Evolutionary conservation across 2,888 invertebrate genomes (phyloP), one percentile per base, ranked within the genome.

Genomic region (Emmelina monodactyla): DNA sequence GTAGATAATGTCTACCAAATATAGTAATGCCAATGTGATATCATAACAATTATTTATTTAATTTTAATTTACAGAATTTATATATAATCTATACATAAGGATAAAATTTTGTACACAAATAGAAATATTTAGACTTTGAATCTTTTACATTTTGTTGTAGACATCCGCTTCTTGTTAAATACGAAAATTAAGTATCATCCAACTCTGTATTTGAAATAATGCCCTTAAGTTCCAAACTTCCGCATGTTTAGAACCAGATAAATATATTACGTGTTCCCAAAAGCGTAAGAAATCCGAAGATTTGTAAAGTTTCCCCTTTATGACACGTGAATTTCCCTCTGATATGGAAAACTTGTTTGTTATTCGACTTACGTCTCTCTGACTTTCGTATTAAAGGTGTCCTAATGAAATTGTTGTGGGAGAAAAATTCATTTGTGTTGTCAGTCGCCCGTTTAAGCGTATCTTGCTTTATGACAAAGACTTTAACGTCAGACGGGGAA

Each of bases 221-320:
- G 11, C 63, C 58, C 63, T 59, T 48, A 51, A 63, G 64, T 62
- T 58, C 59, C 57, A 54, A 70, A 69, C 58, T 73, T 72, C 64
- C 64, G 62, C 60, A 72, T 65, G 73, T 78, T 73, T 69, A 70
- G 61, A 65, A 72, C 66, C 59, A 66, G 75, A 78, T 78, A 78
- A 78, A 76, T 75, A 71, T 66, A 75, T 78, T 72, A 71, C 64
- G 64, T 70, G 66, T 62, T 65, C 62, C 67, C 66, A 66, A 71
- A 71, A 76, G 72, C 72, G 69, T 67, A 70, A 68, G 75, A 76
- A 73, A 76, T 78, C 62, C 71, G 57, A 62, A 76, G 69, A 78
- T 76, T 76, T 78, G 71, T 75, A 75, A 79, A 78, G 61, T 78
- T 75, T 70, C 60, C 75, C 75, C 60, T 73, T 75, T 76, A 76